A percentile compares a stretch with the other conserved stretches of the same genome.
These are phyloP conservation scores for Lepidurus couesii DNA, from an alignment of 1,140 invertebrate genomes.

Conservation along the genomic window DNA sequence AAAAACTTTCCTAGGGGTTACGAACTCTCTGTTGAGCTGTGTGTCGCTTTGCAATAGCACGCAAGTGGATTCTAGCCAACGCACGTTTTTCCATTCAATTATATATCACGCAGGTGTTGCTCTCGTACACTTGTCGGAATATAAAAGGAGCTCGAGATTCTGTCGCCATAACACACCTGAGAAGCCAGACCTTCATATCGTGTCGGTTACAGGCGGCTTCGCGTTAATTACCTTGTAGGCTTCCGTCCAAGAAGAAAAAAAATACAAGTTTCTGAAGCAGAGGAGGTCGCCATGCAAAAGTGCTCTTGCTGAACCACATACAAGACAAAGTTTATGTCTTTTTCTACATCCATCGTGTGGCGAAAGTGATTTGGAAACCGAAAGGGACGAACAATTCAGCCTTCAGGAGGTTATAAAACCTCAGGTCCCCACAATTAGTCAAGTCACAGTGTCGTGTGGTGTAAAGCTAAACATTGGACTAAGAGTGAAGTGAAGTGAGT, in stretches of 20 bases:
- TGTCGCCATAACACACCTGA: conserved; percentile 8
- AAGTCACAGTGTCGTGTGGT: neutral
- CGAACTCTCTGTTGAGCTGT: neutral
- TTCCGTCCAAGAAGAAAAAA: neutral
- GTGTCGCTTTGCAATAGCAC: neutral
- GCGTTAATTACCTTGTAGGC: conserved; percentile 3
- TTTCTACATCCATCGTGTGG: neutral
- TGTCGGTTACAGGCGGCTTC: conserved; percentile 7
- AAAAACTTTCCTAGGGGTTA: neutral
- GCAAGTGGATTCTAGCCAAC: neutral
- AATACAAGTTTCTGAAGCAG: neutral
- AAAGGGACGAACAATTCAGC: neutral
- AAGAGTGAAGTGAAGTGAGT: neutral
- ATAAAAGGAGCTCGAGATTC: neutral
- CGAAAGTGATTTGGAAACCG: conserved; percentile 4
- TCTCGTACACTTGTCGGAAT: neutral
- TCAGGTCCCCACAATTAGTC: neutral
- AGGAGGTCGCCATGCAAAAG: conserved; percentile 14
- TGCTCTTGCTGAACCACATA: neutral
- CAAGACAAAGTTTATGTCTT: neutral
- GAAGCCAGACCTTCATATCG: neutral
- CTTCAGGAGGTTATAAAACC: conserved; percentile 8
- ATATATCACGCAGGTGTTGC: neutral
- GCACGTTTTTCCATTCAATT: conserved; percentile 15
- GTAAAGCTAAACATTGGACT: neutral